Conservation (phyloP, 2,113 vertebrate species). For the Atherinomorus stipes region DNA sequence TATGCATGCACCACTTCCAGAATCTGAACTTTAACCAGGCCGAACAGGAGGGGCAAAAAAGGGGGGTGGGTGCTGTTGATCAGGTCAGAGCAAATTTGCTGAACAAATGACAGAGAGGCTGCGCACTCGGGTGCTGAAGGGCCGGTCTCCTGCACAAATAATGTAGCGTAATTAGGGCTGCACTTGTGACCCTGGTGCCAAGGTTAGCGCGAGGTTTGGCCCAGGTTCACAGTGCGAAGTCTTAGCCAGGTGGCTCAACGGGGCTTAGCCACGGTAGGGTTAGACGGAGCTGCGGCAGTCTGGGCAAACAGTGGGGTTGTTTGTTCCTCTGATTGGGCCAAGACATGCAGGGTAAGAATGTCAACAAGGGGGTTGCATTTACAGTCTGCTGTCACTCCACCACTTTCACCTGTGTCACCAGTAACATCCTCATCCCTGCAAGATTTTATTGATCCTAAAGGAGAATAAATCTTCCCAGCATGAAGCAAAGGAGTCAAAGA, state of each 20-base stretch:
- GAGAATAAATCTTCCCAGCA: constrained; percentile 8
- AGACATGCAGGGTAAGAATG: constrained; percentile 57
- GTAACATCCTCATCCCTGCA: constrained; percentile 13
- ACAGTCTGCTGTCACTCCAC: constrained; percentile 76
- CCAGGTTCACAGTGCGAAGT: constrained; percentile 62
- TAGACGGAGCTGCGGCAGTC: constrained; percentile 7
- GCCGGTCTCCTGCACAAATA: constrained; percentile 74
- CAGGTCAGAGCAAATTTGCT: constrained; percentile 71
- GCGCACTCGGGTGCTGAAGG: constrained; percentile 66
- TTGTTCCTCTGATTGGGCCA: constrained; percentile 80
- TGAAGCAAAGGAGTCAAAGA: background rate
- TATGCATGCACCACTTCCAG: constrained; percentile 70
- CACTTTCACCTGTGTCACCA: constrained; percentile 70
- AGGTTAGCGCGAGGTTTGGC: constrained; percentile 69
- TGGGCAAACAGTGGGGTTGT: constrained; percentile 78
- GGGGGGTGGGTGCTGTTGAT: constrained; percentile 17
- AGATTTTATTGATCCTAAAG: background rate
- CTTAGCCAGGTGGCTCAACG: constrained; percentile 72
- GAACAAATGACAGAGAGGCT: constrained; percentile 64
- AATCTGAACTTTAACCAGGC: constrained; percentile 65
- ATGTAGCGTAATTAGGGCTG: constrained; percentile 72
- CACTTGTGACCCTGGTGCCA: constrained; percentile 82
- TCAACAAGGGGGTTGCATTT: constrained; percentile 76
- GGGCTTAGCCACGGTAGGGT: constrained; percentile 16
- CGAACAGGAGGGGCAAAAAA: background rate